Evolutionary conservation across 1,140 invertebrate species (phyloP).

Genomic region (Micrasema longulum): DNA sequence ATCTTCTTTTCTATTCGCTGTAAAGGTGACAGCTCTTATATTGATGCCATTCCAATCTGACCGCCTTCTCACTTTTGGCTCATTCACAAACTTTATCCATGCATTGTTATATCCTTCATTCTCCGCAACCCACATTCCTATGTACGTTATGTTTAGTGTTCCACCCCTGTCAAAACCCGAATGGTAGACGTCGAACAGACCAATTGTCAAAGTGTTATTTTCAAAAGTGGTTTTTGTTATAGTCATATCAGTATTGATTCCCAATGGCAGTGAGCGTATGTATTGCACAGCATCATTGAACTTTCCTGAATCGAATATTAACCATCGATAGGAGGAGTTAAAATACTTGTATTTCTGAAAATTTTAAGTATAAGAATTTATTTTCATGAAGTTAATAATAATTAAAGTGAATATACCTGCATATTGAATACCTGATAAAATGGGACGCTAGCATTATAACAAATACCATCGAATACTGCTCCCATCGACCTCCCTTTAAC

Average conservation of each 20-base stretch:
- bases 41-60: slow-evolving; percentile 38
- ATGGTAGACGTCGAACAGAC: slow-evolving; percentile 48
- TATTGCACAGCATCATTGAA: slow-evolving; percentile 30
- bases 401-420: too few relatives aligned
- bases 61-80: slow-evolving; percentile 37
- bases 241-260: slow-evolving; percentile 42
- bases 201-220: slow-evolving; percentile 9
- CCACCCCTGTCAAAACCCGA: slow-evolving; percentile 44
- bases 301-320: slow-evolving; percentile 35
- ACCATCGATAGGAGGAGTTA: slow-evolving; percentile 45
- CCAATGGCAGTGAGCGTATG: slow-evolving; percentile 37
- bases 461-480: slow-evolving; percentile 46
- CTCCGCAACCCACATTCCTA: slow-evolving; percentile 36
- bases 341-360: slow-evolving; percentile 52
- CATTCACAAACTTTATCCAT: slow-evolving; percentile 31
- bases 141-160: slow-evolving; percentile 22
- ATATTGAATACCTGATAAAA: slow-evolving; percentile 37
- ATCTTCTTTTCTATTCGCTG: slow-evolving; percentile 20
- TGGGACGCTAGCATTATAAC: slow-evolving; percentile 35
- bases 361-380: too few relatives aligned
- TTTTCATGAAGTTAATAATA: too few relatives aligned
- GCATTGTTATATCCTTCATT: neutral
- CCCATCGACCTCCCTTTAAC: slow-evolving; percentile 36
- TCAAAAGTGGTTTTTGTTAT: slow-evolving; percentile 39
- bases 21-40: slow-evolving; percentile 45